Base-by-base conservation (phyloP, 2,888 invertebrate species). In the Leptodirus hochenwartii region DNA sequence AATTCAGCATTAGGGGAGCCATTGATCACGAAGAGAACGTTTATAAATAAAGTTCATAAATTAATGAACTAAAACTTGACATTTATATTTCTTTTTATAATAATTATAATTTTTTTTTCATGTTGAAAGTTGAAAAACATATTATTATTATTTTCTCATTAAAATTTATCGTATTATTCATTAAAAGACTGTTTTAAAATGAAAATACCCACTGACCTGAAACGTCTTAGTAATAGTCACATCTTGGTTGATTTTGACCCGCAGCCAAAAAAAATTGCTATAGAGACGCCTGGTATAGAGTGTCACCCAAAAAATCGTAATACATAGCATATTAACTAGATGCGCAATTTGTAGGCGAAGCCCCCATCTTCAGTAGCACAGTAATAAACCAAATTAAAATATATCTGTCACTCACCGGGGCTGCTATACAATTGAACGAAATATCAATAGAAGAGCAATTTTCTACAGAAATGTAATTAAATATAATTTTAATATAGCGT, bases 1-100 rank as follows among this genome's bases (percentile, higher is more conserved):
- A 37, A 16, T 31, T 31, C 28, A 27, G 15, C 22, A 31, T 31
- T 27, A 17, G 20, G 31, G 31, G 28, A 31, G 31, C 27, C 20
- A 29, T 31, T 20, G 9, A 31, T 25, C 11, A 28, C 22, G 24
- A 28, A 29, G 28, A 31, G 31, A 28, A 31, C 17, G 20, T 29
- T 30, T 31, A 31, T 31, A 31, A 27, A 31, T 31, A 27, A 31
- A 27, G 25, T 31, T 10, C 13, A 27, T n/a, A n/a, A n/a, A n/a
- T n/a, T n/a, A n/a, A n/a, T n/a, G n/a, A n/a, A n/a, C n/a, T n/a
- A n/a, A n/a, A n/a, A n/a, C n/a, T n/a, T n/a, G 11, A 27, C 15
- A 28, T 27, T 13, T 27, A 27, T 31, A 17, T 31, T 31, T 31
- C 26, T 31, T 29, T 22, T 29, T 29, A 29, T 29, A 29, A 29